Conservation (phyloP, 92 coral and sea anemone species). For the Phenganax subtilis region DNA sequence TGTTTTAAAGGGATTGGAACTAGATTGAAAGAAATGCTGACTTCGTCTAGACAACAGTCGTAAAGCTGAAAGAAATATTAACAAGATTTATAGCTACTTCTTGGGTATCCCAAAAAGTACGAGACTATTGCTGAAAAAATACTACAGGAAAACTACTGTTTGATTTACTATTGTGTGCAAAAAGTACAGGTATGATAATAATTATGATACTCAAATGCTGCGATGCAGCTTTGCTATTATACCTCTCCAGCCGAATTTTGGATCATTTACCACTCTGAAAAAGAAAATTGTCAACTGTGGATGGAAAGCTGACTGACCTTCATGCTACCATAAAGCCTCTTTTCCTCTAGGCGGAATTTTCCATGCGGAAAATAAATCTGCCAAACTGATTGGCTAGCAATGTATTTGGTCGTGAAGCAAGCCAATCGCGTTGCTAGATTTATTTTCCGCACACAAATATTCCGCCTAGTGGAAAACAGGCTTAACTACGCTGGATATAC, state of each 20-base stretch:
- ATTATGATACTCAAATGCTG: not conserved
- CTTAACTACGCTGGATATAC: too few species aligned
- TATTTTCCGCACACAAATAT: too few species aligned
- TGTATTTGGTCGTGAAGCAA: too few species aligned
- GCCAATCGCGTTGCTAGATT: too few species aligned
- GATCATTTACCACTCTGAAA: conserved; percentile 71
- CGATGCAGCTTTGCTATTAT: not conserved
- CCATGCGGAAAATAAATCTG: too few species aligned
- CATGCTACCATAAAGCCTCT: not conserved
- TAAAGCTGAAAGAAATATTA: conserved; percentile 51
- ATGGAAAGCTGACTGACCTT: not conserved
- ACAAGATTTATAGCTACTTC: not conserved
- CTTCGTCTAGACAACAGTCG: conserved; percentile 93
- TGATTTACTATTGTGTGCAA: too few species aligned
- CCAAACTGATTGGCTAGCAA: too few species aligned
- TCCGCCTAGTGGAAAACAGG: too few species aligned
- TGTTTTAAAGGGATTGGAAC: conserved; percentile 89
- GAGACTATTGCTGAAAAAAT: too few species aligned
- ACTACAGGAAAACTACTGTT: too few species aligned
- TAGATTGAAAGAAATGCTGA: conserved; percentile 95
- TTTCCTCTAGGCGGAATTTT: too few species aligned
- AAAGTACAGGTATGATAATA: not conserved
- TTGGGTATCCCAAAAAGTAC: not conserved
- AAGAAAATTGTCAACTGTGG: not conserved
- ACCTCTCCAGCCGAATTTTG: conserved; percentile 99